A percentile compares a stretch with the other conserved stretches of the same genome.
Evolutionary conservation across 2,888 invertebrate genomes (phyloP).

Genomic region (Agrochola circellaris): DNA sequence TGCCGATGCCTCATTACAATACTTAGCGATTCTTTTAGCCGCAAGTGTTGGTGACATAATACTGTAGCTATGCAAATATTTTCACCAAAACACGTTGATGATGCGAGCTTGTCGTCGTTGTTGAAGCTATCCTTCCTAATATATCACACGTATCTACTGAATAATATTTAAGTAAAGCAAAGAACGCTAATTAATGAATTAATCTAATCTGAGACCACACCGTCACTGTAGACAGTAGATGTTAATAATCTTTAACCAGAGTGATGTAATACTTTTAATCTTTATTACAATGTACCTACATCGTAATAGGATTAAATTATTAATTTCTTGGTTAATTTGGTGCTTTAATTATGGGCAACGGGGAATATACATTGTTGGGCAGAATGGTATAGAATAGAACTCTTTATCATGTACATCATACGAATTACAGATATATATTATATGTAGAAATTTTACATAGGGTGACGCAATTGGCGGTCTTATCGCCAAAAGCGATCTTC

Average conservation of each 20-base stretch:
- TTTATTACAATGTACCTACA: slow-evolving; percentile 4
- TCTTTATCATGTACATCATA: too few species aligned
- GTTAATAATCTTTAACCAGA: slow-evolving; percentile 1
- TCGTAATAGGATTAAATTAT: slow-evolving; percentile 1
- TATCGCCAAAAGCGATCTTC: too few species aligned
- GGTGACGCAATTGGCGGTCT: too few species aligned
- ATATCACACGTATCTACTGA: not conserved
- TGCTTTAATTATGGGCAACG: not conserved
- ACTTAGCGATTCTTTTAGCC: too few species aligned
- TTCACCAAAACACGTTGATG: slow-evolving; percentile 16
- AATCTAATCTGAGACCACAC: slow-evolving; percentile 39
- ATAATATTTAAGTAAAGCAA: slow-evolving; percentile 33
- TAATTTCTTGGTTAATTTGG: not conserved
- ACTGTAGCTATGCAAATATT: slow-evolving; percentile 20
- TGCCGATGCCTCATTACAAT: too few species aligned
- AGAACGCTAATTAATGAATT: slow-evolving; percentile 22
- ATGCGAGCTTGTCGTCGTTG: not conserved
- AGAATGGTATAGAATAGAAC: not conserved
- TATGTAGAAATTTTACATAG: too few species aligned
- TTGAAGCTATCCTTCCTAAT: not conserved
- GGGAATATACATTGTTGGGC: not conserved
- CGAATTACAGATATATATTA: too few species aligned
- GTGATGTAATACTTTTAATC: slow-evolving; percentile 31
- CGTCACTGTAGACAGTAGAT: not conserved
- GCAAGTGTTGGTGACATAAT: slow-evolving; percentile 12